Base-by-base conservation (phyloP, 2,113 vertebrate genomes). In the Myiagra hebetior region DNA sequence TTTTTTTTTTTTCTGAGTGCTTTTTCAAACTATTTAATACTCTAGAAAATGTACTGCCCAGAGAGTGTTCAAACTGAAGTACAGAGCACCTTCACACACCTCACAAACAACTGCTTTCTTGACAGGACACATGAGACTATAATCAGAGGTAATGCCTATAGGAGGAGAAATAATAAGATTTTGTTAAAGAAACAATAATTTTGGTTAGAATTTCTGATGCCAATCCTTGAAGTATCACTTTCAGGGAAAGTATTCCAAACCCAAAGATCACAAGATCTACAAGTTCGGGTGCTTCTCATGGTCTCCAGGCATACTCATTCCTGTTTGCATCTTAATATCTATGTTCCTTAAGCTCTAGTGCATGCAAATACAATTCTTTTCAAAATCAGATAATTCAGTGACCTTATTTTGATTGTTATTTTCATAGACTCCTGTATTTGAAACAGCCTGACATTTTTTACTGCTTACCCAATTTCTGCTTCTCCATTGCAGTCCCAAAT, bases 401-500 rank as follows among this genome's bases (percentile, higher is more conserved):
- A 96, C 57, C 62, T 93, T 65, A 74, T 96, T 96, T 93, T 90
- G 85, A 90, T 85, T 46, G 79, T 55, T 88, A 67, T 10, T 75
- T 91, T 80, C 57, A 91, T 59, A 85, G 50, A 85, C 28, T 81
- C 39, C 55, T 50, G 37, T 74, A 80, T 89, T 68, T 96, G 82
- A 95, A 96, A 82, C 42, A 91, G 31, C 28, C 80, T 93, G 92
- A 79, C 10, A 67, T 85, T 96, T 94, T 95, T 93, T 88, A 69
- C 44, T 90, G n/a, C 31, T 94, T 65, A 93, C 82, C 67, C 4
- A 16, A 77, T 85, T 96, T 93, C 80, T 83, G 23, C 37, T 84
- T 83, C 64, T 87, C 84, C 39, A 44, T 26, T 65, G 35, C 55
- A 57, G 35, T 68, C 35, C 56, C 60, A 88, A 82, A 91, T 75